Evolutionary conservation across 2,797 vertebrate genomes (phyloP).

Genomic region (Megalops cyprinoides): DNA sequence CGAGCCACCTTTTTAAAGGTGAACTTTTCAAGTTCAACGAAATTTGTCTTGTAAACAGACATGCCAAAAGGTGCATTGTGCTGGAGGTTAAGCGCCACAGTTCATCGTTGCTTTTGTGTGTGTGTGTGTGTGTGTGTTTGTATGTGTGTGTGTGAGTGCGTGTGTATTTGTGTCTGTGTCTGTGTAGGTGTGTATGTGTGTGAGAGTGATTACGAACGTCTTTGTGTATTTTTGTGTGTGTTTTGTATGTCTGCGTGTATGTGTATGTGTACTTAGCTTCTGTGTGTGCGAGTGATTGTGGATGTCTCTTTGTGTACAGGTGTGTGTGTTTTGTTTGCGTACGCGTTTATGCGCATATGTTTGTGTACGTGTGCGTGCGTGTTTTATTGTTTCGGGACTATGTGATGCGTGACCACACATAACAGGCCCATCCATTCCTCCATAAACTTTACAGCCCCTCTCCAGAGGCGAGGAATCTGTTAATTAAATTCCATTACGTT

Average conservation of each 20-base stretch:
- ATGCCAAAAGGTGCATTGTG: slow-evolving; percentile 21
- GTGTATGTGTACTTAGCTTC: not conserved
- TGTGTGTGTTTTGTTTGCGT: slow-evolving; percentile 1
- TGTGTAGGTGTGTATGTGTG: slow-evolving; percentile 13
- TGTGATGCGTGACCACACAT: slow-evolving; percentile 24
- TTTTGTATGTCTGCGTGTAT: slow-evolving; percentile 6
- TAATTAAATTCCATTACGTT: slow-evolving; percentile 46
- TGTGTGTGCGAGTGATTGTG: slow-evolving; percentile 23
- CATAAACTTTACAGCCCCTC: slow-evolving; percentile 42
- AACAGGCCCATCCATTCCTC: slow-evolving; percentile 28
- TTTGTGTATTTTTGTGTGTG: not conserved
- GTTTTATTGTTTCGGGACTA: slow-evolving; percentile 24
- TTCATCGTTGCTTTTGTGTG: slow-evolving; percentile 24
- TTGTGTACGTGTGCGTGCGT: too few species aligned
- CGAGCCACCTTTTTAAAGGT: slow-evolving; percentile 41
- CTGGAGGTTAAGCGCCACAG: slow-evolving; percentile 20
- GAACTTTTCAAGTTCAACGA: slow-evolving; percentile 30
- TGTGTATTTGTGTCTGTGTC: not conserved
- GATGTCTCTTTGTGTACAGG: not conserved
- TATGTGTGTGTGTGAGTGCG: not conserved
- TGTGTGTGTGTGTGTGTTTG: slow-evolving; percentile 3
- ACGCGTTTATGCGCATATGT: slow-evolving; percentile 12
- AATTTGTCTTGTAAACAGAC: slow-evolving; percentile 48
- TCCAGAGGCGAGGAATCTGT: slow-evolving; percentile 42
- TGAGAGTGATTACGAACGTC: too few species aligned